Percentiles rank a stretch among this genome's conserved stretches.
These are phyloP conservation scores for Ciconia stormi DNA, from an alignment of 2,113 vertebrate species.

Conservation along the genomic window DNA sequence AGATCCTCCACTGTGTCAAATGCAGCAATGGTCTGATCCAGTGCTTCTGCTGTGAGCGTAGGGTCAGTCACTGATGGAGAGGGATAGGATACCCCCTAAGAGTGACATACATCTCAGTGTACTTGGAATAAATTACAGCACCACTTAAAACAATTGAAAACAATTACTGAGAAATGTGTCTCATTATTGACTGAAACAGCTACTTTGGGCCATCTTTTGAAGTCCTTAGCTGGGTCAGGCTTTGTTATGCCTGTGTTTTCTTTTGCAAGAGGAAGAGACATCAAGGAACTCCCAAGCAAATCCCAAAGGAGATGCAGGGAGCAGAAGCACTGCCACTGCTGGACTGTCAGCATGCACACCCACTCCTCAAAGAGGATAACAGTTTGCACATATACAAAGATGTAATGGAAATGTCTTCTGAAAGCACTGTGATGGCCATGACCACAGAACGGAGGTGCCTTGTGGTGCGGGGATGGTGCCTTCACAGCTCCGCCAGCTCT, in stretches of 20 bases:
- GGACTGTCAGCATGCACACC: neutral
- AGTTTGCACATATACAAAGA: neutral
- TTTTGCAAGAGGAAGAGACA: neutral
- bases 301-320: neutral
- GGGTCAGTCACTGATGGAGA: constrained; percentile 78
- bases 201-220: neutral
- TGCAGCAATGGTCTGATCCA: constrained; percentile 88
- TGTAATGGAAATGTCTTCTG: neutral
- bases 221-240: neutral
- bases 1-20: constrained; percentile 93
- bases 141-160: constrained; percentile 21
- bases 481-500: neutral
- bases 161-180: neutral
- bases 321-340: neutral
- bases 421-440: neutral
- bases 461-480: neutral
- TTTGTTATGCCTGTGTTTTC: neutral
- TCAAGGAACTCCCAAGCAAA: neutral
- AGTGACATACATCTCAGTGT: constrained; percentile 73
- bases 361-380: neutral
- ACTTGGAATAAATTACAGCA: constrained; percentile 45
- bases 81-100: constrained; percentile 76
- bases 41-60: constrained; percentile 80
- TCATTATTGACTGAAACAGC: neutral
- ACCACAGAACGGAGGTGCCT: neutral